Evolutionary conservation across 2,113 vertebrate species (phyloP).

Genomic region (Cygnus atratus): DNA sequence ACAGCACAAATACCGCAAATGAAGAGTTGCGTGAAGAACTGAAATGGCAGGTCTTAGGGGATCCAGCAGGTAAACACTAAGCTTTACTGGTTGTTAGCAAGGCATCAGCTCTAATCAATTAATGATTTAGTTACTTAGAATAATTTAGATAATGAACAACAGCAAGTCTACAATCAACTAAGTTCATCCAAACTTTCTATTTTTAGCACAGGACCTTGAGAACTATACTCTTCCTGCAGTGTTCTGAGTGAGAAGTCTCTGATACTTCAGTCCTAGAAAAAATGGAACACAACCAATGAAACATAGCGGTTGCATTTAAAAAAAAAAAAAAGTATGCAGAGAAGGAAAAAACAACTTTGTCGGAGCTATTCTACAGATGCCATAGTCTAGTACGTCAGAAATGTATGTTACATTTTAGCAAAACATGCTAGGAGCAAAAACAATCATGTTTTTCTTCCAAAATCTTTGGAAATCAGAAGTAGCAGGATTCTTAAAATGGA

Average conservation of each 20-base stretch:
- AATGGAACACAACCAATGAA: neutral
- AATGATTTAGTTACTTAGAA: slow-evolving; percentile 70
- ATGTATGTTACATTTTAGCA: neutral
- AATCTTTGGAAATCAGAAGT: neutral
- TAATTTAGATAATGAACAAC: slow-evolving; percentile 69
- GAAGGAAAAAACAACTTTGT: neutral
- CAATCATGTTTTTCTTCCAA: neutral
- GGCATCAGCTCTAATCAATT: slow-evolving; percentile 65
- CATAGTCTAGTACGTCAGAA: neutral
- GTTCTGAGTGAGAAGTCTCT: neutral
- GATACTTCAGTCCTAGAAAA: neutral
- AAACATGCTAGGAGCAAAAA: neutral
- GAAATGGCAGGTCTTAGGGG: slow-evolving; percentile 27
- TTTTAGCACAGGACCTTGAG: slow-evolving; percentile 9
- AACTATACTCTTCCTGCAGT: neutral
- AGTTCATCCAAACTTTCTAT: slow-evolving; percentile 46
- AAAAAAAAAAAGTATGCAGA: neutral
- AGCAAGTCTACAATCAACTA: slow-evolving; percentile 65
- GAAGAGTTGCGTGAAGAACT: neutral
- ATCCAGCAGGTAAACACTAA: slow-evolving; percentile 34
- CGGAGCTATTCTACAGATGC: neutral
- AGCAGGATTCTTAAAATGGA: neutral
- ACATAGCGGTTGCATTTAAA: neutral
- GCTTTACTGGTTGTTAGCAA: slow-evolving; percentile 50
- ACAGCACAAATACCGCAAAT: neutral